Conservation (phyloP, 2,797 vertebrate genomes). For the Falco rusticolus region DNA sequence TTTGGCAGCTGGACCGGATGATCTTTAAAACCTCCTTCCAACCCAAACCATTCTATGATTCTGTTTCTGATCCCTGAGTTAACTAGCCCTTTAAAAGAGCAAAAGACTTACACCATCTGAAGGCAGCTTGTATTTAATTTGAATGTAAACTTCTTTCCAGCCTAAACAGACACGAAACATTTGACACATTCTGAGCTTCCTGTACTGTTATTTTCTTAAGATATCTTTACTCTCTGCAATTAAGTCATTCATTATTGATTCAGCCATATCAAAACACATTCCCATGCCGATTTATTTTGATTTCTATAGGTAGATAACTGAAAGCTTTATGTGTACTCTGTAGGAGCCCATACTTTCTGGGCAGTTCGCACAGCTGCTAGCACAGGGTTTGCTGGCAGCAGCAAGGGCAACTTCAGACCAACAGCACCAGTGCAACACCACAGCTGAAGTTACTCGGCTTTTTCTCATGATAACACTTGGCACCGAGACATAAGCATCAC, state of each 20-base stretch:
- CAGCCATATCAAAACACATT: background rate
- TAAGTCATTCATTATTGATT: background rate
- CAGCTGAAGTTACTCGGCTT: no score
- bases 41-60: background rate
- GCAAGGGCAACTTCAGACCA: background rate
- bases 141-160: background rate
- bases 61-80: background rate
- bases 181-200: background rate
- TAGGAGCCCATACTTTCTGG: background rate
- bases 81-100: background rate
- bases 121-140: background rate
- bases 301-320: background rate
- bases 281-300: background rate
- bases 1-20: background rate
- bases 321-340: background rate
- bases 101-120: background rate
- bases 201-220: background rate
- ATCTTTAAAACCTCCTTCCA: background rate
- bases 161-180: background rate
- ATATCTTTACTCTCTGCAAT: background rate
- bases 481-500: rapidly evolving
- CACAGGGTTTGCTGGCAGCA: background rate
- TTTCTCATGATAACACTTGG: background rate
- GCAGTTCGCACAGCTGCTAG: background rate
- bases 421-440: background rate